These are phyloP conservation scores for Argentina silus DNA, from an alignment of 2,797 vertebrate genomes.

Conservation along the genomic window DNA sequence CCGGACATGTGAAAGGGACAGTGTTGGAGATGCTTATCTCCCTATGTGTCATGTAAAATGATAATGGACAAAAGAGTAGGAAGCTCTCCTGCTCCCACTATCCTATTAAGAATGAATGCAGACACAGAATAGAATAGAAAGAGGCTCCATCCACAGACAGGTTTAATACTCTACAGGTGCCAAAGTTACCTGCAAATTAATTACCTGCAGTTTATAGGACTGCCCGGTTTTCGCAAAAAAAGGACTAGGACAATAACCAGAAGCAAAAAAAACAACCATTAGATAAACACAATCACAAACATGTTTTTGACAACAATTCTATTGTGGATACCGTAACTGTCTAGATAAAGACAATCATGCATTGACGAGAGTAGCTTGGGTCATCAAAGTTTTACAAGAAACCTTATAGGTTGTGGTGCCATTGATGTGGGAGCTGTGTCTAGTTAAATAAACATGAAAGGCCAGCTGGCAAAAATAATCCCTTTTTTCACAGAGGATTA, in stretches of 20 bases:
- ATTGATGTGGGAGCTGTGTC: constrained; percentile 29
- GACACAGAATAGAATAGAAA: constrained; percentile 2
- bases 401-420: constrained; percentile 24
- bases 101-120: constrained; percentile 35
- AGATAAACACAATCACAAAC: not conserved
- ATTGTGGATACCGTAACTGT: not conserved
- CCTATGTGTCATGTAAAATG: constrained; percentile 29
- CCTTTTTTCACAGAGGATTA: constrained; percentile 44
- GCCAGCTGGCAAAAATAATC: constrained; percentile 49
- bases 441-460: constrained; percentile 48
- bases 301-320: not conserved
- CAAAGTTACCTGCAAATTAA: not conserved
- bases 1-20: constrained; percentile 36
- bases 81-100: constrained; percentile 17
- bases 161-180: not conserved
- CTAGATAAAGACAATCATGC: not conserved
- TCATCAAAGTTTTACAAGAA: constrained; percentile 1
- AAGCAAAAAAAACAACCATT: not conserved
- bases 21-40: constrained; percentile 35
- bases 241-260: not conserved
- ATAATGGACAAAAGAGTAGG: constrained; percentile 39
- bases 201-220: not conserved
- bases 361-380: not conserved
- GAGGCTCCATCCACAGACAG: constrained; percentile 4
- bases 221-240: not conserved